A percentile compares a stretch with the other conserved stretches of the same genome.
Evolutionary conservation across 2,113 vertebrate genomes (phyloP).

Genomic region (Chionis minor): DNA sequence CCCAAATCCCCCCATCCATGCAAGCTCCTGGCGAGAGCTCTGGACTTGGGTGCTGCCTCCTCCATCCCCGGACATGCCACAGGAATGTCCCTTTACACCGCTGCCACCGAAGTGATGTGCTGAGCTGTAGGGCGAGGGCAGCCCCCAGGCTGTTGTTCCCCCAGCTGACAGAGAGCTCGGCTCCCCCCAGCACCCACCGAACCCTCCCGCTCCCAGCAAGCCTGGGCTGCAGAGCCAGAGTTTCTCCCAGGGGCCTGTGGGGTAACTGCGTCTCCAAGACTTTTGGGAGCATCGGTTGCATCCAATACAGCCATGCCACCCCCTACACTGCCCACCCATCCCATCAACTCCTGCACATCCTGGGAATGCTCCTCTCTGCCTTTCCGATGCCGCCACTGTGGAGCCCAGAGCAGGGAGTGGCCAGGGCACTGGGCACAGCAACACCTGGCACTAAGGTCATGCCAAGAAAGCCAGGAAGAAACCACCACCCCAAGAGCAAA

Average conservation of each 20-base stretch:
- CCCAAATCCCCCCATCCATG: not conserved
- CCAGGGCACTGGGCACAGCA: not conserved
- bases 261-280: not conserved
- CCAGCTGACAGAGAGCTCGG: accelerated
- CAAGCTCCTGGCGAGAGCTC: accelerated
- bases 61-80: not conserved
- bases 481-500: not conserved
- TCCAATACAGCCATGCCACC: accelerated
- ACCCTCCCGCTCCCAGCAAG: not conserved
- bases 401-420: not conserved
- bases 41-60: not conserved
- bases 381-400: not conserved
- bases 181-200: not conserved
- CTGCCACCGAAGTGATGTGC: accelerated
- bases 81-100: not conserved
- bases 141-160: not conserved
- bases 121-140: not conserved
- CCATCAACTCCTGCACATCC: not conserved
- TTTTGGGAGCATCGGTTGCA: accelerated
- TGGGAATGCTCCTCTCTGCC: not conserved
- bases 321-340: not conserved
- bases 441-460: not conserved
- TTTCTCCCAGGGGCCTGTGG: accelerated
- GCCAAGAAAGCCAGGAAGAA: not conserved
- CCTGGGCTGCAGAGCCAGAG: not conserved